phyloP scores from a whole-genome alignment of 2,113 vertebrate genomes.

The Pelmatolapia mariae region DNA sequence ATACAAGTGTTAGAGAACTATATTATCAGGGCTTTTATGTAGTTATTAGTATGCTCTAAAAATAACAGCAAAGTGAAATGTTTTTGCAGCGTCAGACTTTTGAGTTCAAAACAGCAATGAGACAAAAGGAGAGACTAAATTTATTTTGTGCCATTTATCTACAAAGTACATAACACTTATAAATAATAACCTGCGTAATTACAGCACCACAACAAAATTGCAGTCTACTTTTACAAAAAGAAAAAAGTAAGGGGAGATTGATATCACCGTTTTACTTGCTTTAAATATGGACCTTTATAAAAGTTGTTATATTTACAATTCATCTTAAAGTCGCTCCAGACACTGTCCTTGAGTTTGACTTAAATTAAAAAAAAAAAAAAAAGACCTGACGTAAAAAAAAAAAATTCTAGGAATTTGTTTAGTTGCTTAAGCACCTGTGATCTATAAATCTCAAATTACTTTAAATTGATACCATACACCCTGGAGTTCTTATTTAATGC shows the following conservation, averaged over 20 bases:
- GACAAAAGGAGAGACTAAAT: neutral
- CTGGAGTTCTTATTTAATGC: neutral
- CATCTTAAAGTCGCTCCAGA: neutral
- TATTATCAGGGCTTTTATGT: neutral
- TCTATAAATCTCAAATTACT: neutral
- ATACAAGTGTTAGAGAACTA: neutral
- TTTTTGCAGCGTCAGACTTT: neutral
- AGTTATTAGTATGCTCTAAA: neutral
- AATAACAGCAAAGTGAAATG: neutral
- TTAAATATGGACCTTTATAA: neutral
- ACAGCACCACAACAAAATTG: neutral
- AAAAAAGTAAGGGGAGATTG: neutral
- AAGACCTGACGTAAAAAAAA: neutral
- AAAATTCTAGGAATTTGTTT: neutral
- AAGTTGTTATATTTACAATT: neutral
- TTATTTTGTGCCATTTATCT: neutral
- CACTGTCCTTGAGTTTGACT: neutral
- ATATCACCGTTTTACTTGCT: neutral
- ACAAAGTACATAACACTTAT: neutral
- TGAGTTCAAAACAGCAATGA: neutral
- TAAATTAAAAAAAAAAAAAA: too few species aligned
- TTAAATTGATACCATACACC: neutral
- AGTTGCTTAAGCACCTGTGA: neutral
- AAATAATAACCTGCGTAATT: neutral
- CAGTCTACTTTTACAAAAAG: neutral